phyloP scores from a whole-genome alignment of 2,888 invertebrate species.

The Zaprionus lineosus region DNA sequence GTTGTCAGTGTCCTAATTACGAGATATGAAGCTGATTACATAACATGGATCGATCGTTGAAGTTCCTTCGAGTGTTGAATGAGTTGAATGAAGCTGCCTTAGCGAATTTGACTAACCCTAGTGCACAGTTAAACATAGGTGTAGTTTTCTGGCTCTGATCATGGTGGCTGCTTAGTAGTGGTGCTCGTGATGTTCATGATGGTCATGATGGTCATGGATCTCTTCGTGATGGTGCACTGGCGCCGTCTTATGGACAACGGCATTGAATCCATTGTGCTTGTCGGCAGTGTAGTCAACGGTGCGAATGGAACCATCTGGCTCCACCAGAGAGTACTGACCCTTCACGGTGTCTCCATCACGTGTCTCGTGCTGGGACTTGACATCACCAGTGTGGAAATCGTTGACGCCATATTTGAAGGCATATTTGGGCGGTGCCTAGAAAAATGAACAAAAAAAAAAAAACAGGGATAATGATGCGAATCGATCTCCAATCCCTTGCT shows the following conservation, averaged over 20 bases:
- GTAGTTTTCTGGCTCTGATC: slow-evolving; percentile 32
- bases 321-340: slow-evolving; percentile 87
- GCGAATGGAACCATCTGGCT: slow-evolving; percentile 89
- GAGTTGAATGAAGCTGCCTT: slow-evolving; percentile 34
- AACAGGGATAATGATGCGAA: too few species aligned
- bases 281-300: slow-evolving; percentile 84
- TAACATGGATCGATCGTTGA: slow-evolving; percentile 61
- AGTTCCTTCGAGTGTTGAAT: slow-evolving; percentile 20
- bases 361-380: slow-evolving; percentile 87
- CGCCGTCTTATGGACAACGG: slow-evolving; percentile 83
- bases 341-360: slow-evolving; percentile 87
- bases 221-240: slow-evolving; percentile 81
- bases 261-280: slow-evolving; percentile 83
- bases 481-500: background rate
- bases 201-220: slow-evolving; percentile 56
- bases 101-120: slow-evolving; percentile 73
- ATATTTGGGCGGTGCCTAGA: slow-evolving; percentile 86
- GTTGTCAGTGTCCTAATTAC: slow-evolving; percentile 71
- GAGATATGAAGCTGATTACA: slow-evolving; percentile 75
- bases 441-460: background rate
- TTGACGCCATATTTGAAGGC: slow-evolving; percentile 85
- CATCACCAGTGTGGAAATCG: slow-evolving; percentile 85
- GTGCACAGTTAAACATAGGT: slow-evolving; percentile 50
- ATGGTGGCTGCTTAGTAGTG: slow-evolving; percentile 7
- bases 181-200: slow-evolving; percentile 64